Percentiles rank a stretch among this genome's conserved stretches.
Evolutionary conservation across 2,797 vertebrate genomes (phyloP).

Genomic region (Tolypeutes matacus): DNA sequence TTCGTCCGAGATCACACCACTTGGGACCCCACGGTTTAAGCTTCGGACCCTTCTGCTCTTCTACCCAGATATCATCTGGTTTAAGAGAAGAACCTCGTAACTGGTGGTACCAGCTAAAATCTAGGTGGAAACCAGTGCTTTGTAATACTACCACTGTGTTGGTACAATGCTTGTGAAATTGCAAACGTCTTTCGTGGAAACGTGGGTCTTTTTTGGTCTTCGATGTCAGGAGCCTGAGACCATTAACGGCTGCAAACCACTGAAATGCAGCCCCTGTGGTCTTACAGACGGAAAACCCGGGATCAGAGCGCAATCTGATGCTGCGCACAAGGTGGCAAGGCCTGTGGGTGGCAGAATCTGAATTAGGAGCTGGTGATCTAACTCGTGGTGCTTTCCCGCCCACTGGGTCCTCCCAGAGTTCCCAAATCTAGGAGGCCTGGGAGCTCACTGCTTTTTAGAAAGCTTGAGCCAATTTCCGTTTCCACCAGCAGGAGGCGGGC

Average conservation of each 20-base stretch:
- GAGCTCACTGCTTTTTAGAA: rapidly evolving
- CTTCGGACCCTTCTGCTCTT: rapidly evolving
- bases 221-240: not conserved
- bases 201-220: not conserved
- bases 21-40: not conserved
- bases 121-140: not conserved
- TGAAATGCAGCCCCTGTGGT: too few relatives aligned
- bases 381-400: not conserved
- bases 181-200: not conserved
- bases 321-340: not conserved
- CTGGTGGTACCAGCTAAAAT: not conserved
- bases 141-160: not conserved
- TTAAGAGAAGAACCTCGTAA: not conserved
- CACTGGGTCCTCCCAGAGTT: not conserved
- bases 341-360: rapidly evolving
- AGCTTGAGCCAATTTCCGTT: not conserved
- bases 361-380: not conserved
- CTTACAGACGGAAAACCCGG: not conserved
- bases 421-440: not conserved
- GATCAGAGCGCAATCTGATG: rapidly evolving
- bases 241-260: not conserved
- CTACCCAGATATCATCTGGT: not conserved
- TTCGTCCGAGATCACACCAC: not conserved
- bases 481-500: rapidly evolving
- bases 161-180: rapidly evolving